phyloP scores from a whole-genome alignment of 1,140 invertebrate genomes.

The Dysdera silvatica region DNA sequence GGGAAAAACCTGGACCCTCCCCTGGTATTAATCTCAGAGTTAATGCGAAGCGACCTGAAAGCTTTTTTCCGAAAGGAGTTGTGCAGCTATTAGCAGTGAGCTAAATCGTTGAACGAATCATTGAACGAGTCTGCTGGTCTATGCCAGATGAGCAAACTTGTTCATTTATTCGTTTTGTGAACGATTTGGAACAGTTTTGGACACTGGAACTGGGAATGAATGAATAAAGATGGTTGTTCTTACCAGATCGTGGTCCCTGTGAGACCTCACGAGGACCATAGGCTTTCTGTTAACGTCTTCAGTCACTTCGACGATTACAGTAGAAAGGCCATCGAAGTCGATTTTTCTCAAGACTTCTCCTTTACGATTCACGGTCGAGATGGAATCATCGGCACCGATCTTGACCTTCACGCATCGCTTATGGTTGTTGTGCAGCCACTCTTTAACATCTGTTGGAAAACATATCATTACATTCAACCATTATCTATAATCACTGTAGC shows the following conservation, averaged over 20 bases:
- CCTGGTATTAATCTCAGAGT: too few relatives aligned
- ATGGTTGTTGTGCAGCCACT: slow-evolving; percentile 91
- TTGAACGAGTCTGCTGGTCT: too few relatives aligned
- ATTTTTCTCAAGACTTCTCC: slow-evolving; percentile 42
- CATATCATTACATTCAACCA: too few relatives aligned
- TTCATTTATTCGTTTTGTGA: too few relatives aligned
- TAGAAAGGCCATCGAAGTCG: slow-evolving; percentile 59
- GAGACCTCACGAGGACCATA: slow-evolving; percentile 72
- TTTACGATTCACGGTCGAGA: slow-evolving; percentile 66
- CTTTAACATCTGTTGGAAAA: slow-evolving; percentile 69
- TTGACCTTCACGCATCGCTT: slow-evolving; percentile 82
- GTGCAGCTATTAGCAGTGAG: too few relatives aligned
- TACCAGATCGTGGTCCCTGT: slow-evolving; percentile 85
- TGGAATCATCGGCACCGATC: slow-evolving; percentile 55
- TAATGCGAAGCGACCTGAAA: too few relatives aligned
- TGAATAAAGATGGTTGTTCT: neutral
- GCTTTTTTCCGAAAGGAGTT: too few relatives aligned
- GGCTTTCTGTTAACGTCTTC: slow-evolving; percentile 55
- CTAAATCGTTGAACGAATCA: too few relatives aligned
- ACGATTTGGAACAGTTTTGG: neutral
- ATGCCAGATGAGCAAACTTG: too few relatives aligned
- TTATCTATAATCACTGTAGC: too few relatives aligned
- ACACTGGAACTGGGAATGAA: neutral
- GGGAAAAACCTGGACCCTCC: too few relatives aligned
- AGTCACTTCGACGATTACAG: slow-evolving; percentile 74